Conservation (phyloP, 2,888 invertebrate genomes). For the Xylota sylvarum region DNA sequence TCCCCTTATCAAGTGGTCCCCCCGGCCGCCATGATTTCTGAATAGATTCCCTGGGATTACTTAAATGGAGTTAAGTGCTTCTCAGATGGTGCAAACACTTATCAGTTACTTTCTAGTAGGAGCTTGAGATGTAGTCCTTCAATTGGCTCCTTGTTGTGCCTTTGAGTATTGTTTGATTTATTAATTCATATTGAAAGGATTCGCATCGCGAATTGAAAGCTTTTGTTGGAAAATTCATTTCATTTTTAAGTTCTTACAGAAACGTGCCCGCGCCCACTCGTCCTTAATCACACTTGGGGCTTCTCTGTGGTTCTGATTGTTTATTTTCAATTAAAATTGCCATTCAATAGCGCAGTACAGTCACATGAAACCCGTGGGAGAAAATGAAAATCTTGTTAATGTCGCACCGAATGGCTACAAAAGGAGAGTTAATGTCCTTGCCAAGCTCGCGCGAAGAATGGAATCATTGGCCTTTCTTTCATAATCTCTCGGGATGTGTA, state of each 20-base stretch:
- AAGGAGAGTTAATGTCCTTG: slow-evolving; percentile 28
- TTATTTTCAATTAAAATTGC: slow-evolving; percentile 33
- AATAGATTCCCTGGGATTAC: background rate
- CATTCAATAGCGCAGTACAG: slow-evolving; percentile 2
- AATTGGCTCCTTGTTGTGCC: background rate
- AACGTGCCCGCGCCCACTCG: slow-evolving; percentile 4
- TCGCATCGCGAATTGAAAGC: slow-evolving; percentile 13
- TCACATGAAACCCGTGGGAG: background rate
- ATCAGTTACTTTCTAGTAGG: background rate
- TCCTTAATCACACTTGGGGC: background rate
- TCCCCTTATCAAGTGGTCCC: slow-evolving; percentile 9
- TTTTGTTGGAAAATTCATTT: slow-evolving; percentile 37
- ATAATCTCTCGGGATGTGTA: background rate
- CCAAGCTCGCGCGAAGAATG: background rate
- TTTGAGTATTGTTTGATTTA: background rate
- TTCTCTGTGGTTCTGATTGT: background rate
- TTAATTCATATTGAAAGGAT: slow-evolving; percentile 17
- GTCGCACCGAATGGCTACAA: slow-evolving; percentile 12
- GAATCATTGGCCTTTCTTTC: slow-evolving; percentile 9
- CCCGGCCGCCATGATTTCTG: background rate
- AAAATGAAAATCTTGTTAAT: slow-evolving; percentile 33
- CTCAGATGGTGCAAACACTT: background rate
- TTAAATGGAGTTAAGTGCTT: slow-evolving; percentile 11
- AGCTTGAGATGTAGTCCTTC: no score
- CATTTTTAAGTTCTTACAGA: background rate